Evolutionary conservation across 1,140 invertebrate species (phyloP).

Genomic region (Eriocheir sinensis): DNA sequence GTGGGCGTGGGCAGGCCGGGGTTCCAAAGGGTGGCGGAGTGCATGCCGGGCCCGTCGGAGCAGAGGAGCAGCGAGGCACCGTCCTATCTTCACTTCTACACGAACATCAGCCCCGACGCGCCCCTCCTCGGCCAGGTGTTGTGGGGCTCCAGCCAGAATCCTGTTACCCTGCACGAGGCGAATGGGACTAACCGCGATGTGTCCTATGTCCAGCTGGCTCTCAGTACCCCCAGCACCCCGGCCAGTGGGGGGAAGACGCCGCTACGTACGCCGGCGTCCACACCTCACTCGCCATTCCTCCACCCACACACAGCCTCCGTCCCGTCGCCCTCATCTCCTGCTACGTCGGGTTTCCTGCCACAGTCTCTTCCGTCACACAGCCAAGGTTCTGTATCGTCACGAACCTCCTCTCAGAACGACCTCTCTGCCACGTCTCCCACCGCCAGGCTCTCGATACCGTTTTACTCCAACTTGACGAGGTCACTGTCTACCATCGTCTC

Average conservation of each 20-base stretch:
- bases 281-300: neutral
- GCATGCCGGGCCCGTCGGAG: neutral
- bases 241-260: conserved; percentile 17
- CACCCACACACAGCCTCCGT: neutral
- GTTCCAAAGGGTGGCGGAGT: neutral
- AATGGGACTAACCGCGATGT: neutral
- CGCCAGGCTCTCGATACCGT: neutral
- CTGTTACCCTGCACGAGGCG: neutral
- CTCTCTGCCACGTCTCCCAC: neutral
- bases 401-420: neutral
- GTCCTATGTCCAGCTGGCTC: conserved; percentile 44
- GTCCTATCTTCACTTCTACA: neutral
- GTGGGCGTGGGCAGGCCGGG: neutral
- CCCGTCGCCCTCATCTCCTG: neutral
- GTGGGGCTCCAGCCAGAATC: neutral
- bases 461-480: neutral
- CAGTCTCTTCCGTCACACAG: neutral
- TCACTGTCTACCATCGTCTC: neutral
- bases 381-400: neutral
- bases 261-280: neutral
- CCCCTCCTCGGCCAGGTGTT: neutral
- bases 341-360: neutral
- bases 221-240: conserved; percentile 64
- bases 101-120: neutral
- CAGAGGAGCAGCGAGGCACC: neutral